A percentile compares a stretch with the other conserved stretches of the same genome.
Evolutionary conservation across 2,797 vertebrate species (phyloP).

Genomic region (Chaenodraco wilsoni): DNA sequence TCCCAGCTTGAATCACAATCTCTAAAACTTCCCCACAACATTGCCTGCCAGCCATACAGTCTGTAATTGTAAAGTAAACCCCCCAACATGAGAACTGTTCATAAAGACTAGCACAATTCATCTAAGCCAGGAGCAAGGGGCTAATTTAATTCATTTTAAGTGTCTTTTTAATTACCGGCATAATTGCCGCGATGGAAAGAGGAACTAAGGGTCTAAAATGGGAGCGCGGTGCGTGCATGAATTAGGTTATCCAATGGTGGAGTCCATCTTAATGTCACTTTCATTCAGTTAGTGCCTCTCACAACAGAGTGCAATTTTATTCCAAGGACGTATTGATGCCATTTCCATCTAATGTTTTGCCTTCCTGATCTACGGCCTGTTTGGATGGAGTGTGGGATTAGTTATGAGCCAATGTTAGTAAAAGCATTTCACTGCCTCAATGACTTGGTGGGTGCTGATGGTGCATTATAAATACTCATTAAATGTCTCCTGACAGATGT

Average conservation of each 20-base stretch:
- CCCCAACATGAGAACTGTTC: constrained; percentile 57
- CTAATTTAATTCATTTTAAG: constrained; percentile 76
- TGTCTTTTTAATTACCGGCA: constrained; percentile 77
- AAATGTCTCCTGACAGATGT: constrained; percentile 84
- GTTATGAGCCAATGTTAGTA: constrained; percentile 55
- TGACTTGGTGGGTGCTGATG: constrained; percentile 29
- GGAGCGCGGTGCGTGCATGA: constrained; percentile 51
- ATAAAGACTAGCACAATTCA: constrained; percentile 65
- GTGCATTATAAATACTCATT: constrained; percentile 28
- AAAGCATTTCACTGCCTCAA: constrained; percentile 48
- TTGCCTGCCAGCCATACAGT: constrained; percentile 25
- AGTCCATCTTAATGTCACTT: constrained; percentile 70
- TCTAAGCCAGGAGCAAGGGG: constrained; percentile 65
- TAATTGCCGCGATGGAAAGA: constrained; percentile 71
- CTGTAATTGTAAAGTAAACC: constrained; percentile 48
- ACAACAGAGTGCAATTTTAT: constrained; percentile 52
- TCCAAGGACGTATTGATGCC: constrained; percentile 62
- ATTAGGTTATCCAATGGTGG: constrained; percentile 61
- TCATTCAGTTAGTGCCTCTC: constrained; percentile 64
- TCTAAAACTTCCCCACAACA: constrained; percentile 22
- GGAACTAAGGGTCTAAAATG: constrained; percentile 55
- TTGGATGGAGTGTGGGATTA: constrained; percentile 27
- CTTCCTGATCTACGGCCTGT: constrained; percentile 67
- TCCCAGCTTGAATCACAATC: constrained; percentile 23
- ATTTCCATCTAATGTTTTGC: constrained; percentile 52